Percentiles rank a stretch among this genome's conserved stretches.
Conservation (phyloP, 2,888 invertebrate genomes). For the Alviniconcha strummeri region DNA sequence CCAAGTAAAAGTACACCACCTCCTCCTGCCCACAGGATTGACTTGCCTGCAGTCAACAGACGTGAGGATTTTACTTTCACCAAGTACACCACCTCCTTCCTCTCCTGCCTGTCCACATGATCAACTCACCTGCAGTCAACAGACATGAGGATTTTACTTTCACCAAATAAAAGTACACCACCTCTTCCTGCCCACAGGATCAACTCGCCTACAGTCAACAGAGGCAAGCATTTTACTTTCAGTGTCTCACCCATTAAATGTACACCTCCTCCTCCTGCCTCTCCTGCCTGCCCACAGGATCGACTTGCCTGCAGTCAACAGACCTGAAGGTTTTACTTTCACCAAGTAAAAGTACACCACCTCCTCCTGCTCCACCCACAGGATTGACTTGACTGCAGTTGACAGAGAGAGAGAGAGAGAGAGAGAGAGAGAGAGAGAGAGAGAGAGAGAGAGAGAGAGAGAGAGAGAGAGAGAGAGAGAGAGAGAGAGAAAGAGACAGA, state of each 20-base stretch:
- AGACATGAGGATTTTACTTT: no score
- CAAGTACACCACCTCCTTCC: no score
- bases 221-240: not conserved
- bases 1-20: no score
- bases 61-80: not conserved
- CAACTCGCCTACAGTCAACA: constrained; percentile 48
- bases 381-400: constrained; percentile 51
- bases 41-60: not conserved
- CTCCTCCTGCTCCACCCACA: constrained; percentile 58
- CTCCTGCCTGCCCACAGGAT: not conserved
- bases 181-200: constrained; percentile 58
- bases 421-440: constrained; percentile 16
- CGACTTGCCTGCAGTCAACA: not conserved
- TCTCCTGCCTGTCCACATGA: no score
- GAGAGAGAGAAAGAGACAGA: not conserved
- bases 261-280: no score
- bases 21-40: not conserved
- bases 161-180: constrained; percentile 46
- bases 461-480: constrained; percentile 8
- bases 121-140: no score
- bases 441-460: constrained; percentile 14
- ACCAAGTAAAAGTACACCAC: constrained; percentile 40
- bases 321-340: not conserved
- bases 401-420: not conserved
- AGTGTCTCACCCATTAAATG: not conserved